Evolutionary conservation across 30 jellyfish, hydroid and myxozoan species (phyloP).

Genomic region (Haliclystus octoradiatus): DNA sequence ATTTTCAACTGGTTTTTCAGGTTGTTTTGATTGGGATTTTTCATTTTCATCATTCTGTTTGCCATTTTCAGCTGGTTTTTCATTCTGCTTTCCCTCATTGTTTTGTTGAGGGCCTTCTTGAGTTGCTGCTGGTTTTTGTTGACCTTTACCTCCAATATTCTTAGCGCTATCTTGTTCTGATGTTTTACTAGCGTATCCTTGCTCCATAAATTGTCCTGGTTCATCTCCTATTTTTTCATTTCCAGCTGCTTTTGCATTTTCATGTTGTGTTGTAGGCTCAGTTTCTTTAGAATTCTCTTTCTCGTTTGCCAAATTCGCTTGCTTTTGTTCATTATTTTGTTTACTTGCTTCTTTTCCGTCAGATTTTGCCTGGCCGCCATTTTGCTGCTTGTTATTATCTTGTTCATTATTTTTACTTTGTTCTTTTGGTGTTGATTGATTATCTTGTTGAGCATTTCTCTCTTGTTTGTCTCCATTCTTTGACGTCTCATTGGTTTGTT

Average conservation of each 20-base stretch:
- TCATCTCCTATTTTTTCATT: slow-evolving; percentile 3
- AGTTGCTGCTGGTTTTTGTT: not conserved
- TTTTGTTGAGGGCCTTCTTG: slow-evolving; percentile 15
- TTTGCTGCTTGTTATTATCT: slow-evolving; percentile 6
- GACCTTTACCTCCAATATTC: slow-evolving; percentile 8
- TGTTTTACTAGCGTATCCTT: slow-evolving; percentile 6
- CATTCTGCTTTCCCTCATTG: slow-evolving; percentile 19
- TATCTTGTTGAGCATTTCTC: not conserved
- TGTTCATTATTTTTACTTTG: not conserved
- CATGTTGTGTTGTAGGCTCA: not conserved
- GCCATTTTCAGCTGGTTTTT: not conserved
- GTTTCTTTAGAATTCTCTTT: not conserved
- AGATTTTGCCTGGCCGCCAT: slow-evolving; percentile 6
- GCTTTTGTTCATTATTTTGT: not conserved
- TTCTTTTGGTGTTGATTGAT: not conserved
- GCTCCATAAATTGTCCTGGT: slow-evolving; percentile 11
- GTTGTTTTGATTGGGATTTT: not conserved
- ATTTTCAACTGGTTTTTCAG: slow-evolving; percentile 2
- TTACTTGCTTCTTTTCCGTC: not conserved
- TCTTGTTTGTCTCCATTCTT: slow-evolving; percentile 1
- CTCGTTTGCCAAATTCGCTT: not conserved
- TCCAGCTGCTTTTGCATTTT: slow-evolving; percentile 13
- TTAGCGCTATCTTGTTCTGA: not conserved
- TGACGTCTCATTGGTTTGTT: not conserved
- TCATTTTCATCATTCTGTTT: not conserved